phyloP scores from a whole-genome alignment of 2,113 vertebrate genomes.

The Calidris pygmaea region DNA sequence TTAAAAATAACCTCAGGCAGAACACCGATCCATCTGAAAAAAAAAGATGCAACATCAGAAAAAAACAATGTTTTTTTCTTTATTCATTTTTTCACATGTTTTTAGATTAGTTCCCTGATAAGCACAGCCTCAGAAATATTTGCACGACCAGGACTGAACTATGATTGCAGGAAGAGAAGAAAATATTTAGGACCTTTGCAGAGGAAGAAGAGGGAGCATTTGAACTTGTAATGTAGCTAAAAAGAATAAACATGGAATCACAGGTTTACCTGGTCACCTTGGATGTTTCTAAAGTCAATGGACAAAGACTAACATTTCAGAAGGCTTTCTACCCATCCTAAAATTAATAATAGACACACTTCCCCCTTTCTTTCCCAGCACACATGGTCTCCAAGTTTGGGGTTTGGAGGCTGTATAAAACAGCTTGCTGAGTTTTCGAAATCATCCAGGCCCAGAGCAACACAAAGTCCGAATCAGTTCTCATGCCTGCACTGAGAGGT shows the following conservation, averaged over 20 bases:
- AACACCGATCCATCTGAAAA: background rate
- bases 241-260: background rate
- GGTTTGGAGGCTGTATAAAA: background rate
- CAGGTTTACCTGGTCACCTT: background rate
- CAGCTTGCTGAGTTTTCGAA: background rate
- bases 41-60: background rate
- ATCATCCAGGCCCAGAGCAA: background rate
- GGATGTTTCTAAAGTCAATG: background rate
- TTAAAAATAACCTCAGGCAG: background rate
- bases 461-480: background rate
- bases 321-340: background rate
- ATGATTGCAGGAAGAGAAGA: background rate
- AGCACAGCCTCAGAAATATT: background rate
- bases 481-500: no score
- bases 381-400: fast-evolving
- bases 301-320: background rate
- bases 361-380: background rate
- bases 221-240: fast-evolving
- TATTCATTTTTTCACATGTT: background rate
- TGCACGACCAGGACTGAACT: fast-evolving
- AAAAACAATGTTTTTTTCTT: background rate
- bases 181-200: background rate
- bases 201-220: background rate
- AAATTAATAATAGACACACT: background rate
- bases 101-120: background rate